Percentiles rank a stretch among this genome's conserved stretches.
Conservation (phyloP, 30 jellyfish, hydroid and myxozoan genomes). For the Hydractinia echinata region DNA sequence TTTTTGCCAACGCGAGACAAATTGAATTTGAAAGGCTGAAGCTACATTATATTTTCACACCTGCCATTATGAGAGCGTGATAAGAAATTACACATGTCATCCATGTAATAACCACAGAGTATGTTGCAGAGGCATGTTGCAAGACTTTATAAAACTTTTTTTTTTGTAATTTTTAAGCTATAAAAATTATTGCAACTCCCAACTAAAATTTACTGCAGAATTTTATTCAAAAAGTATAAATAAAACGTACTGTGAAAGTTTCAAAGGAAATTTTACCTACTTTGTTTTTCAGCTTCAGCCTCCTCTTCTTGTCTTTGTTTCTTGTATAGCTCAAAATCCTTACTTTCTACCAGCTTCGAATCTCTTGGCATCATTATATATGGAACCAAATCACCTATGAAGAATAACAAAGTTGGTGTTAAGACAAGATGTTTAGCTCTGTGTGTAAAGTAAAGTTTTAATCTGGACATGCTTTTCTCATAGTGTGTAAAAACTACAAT, state of each 20-base stretch:
- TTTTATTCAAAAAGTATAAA: background rate
- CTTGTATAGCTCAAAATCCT: conserved; percentile 50
- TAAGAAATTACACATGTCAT: too few species aligned
- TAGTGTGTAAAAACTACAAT: too few species aligned
- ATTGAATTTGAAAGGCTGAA: too few species aligned
- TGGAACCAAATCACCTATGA: conserved; percentile 63
- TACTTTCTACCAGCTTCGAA: conserved; percentile 54
- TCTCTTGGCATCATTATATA: conserved; percentile 56
- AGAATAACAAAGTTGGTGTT: background rate
- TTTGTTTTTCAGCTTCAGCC: conserved; percentile 11
- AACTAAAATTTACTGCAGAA: too few species aligned
- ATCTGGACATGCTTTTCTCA: background rate
- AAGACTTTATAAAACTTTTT: too few species aligned
- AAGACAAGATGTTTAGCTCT: background rate
- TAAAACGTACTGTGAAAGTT: background rate
- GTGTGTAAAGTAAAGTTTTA: background rate
- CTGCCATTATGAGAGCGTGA: too few species aligned
- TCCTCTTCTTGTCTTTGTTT: conserved; percentile 11
- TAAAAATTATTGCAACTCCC: too few species aligned
- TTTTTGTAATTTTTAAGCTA: too few species aligned
- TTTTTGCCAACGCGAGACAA: too few species aligned
- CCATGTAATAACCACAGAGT: too few species aligned
- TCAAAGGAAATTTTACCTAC: background rate
- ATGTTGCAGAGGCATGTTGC: too few species aligned
- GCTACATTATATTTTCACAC: too few species aligned